Evolutionary conservation across 2,113 vertebrate genomes (phyloP).

Genomic region (Cryptoleucopteryx plumbea): DNA sequence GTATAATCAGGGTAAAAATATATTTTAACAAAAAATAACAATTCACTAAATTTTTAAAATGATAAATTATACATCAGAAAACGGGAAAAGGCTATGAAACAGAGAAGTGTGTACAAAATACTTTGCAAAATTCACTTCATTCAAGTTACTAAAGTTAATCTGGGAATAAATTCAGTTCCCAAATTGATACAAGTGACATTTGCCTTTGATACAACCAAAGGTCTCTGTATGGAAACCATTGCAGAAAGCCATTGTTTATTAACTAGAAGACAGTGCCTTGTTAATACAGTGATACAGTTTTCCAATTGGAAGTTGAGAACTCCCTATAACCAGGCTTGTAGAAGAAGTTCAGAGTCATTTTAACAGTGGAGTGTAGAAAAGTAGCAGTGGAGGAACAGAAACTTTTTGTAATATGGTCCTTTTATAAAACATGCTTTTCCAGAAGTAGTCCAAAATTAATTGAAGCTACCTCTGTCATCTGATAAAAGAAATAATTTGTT

Average conservation of each 20-base stretch:
- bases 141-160: not conserved
- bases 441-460: not conserved
- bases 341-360: not conserved
- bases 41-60: not conserved
- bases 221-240: not conserved
- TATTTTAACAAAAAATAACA: not conserved
- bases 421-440: not conserved
- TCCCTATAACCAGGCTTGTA: not conserved
- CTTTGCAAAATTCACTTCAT: not conserved
- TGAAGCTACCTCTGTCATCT: not conserved
- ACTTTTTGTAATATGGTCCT: fast-evolving
- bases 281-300: not conserved
- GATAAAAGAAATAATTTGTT: not conserved
- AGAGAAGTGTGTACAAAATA: not conserved
- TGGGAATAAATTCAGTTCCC: not conserved
- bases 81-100: not conserved
- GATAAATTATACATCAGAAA: not conserved
- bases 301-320: fast-evolving
- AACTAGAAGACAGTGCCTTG: not conserved
- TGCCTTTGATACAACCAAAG: not conserved
- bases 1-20: not conserved
- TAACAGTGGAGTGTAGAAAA: not conserved
- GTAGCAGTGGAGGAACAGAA: not conserved
- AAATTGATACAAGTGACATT: not conserved
- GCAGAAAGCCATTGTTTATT: not conserved